A percentile compares a stretch with the other conserved stretches of the same genome.
phyloP scores from a whole-genome alignment of 2,888 invertebrate species.

The Marronus borbonicus region DNA sequence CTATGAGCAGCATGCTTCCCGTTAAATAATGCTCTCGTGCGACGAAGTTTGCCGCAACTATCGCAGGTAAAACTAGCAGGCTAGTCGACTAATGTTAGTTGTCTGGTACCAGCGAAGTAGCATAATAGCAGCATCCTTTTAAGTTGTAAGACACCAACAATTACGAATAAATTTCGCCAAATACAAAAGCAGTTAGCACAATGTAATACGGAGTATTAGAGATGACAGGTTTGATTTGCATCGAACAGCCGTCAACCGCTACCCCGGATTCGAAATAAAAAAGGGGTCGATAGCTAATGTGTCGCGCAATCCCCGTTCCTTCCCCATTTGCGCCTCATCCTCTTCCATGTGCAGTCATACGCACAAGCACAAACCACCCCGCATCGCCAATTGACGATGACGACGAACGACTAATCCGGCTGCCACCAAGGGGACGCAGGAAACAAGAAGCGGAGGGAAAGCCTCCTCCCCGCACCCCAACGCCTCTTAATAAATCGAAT shows the following conservation, averaged over 20 bases:
- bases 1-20: too few relatives aligned
- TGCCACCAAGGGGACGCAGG: conserved; percentile 55
- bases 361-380: not conserved
- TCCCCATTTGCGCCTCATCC: too few relatives aligned
- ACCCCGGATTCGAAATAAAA: conserved; percentile 51
- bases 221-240: conserved; percentile 68
- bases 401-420: conserved; percentile 53
- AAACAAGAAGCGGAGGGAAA: not conserved
- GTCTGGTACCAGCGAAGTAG: too few relatives aligned
- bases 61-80: too few relatives aligned
- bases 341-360: not conserved
- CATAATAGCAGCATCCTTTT: too few relatives aligned
- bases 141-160: too few relatives aligned
- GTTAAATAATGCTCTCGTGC: too few relatives aligned
- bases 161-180: too few relatives aligned
- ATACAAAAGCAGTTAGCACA: not conserved
- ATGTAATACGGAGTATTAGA: conserved; percentile 54
- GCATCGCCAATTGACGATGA: conserved; percentile 24
- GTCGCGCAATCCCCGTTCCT: conserved; percentile 63
- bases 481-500: conserved; percentile 13
- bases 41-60: too few relatives aligned
- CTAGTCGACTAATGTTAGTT: too few relatives aligned
- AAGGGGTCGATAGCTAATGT: conserved; percentile 64
- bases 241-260: too few relatives aligned
- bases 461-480: not conserved